These are phyloP conservation scores for Drosophila silvestris DNA, from an alignment of 2,888 invertebrate genomes.

Conservation along the genomic window DNA sequence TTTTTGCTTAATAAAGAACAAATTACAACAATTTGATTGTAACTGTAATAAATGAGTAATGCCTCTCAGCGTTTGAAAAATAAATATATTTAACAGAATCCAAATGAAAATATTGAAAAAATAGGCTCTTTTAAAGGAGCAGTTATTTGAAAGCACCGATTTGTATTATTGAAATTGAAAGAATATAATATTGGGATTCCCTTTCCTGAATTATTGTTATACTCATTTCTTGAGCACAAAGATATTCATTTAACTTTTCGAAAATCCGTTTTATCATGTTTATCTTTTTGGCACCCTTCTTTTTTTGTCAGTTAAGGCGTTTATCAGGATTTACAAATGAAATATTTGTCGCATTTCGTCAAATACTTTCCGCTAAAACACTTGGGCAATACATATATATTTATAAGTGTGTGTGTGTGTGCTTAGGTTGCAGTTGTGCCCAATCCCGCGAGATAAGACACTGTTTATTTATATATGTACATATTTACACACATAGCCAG, in stretches of 20 bases:
- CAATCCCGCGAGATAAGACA: conserved; percentile 28
- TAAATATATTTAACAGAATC: neutral
- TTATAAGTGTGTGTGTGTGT: conserved; percentile 13
- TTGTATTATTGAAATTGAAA: neutral
- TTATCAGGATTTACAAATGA: conserved; percentile 6
- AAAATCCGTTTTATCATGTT: neutral
- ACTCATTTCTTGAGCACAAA: neutral
- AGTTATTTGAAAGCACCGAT: neutral
- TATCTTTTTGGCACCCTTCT: conserved; percentile 4
- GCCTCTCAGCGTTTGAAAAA: too few species aligned
- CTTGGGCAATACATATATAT: neutral
- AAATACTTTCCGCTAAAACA: neutral
- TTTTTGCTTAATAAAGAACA: neutral
- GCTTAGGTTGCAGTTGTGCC: conserved; percentile 10
- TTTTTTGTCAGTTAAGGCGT: neutral
- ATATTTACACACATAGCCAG: conserved; percentile 24
- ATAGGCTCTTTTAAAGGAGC: neutral
- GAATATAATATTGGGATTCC: neutral
- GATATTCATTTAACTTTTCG: neutral
- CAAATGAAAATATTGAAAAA: neutral
- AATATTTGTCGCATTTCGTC: neutral
- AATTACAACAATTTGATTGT: neutral
- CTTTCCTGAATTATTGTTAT: neutral
- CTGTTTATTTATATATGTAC: conserved; percentile 1
- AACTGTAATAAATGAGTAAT: neutral